Percentiles rank a stretch among this genome's conserved stretches.
These are phyloP conservation scores for Emydocephalus ijimae DNA, from an alignment of 2,113 vertebrate genomes.

Conservation along the genomic window DNA sequence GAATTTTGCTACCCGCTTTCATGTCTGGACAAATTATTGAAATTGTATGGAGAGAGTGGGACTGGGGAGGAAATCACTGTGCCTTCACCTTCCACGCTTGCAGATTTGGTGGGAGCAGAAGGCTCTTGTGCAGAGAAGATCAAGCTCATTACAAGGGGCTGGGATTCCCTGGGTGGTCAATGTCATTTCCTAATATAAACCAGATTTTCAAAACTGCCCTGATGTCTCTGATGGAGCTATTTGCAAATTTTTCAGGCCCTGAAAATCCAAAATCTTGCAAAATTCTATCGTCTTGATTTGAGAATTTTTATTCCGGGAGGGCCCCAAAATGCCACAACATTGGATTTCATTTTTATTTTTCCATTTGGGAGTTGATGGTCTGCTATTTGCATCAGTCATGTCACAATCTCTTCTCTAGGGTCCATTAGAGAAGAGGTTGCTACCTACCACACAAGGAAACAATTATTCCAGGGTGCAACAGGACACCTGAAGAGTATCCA, in stretches of 20 bases:
- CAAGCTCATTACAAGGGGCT: background rate
- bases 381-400: background rate
- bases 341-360: background rate
- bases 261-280: background rate
- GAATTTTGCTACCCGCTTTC: background rate
- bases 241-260: background rate
- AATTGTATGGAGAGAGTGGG: background rate
- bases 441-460: background rate
- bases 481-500: background rate
- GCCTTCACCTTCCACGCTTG: background rate
- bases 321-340: background rate
- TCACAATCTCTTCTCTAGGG: background rate
- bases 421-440: background rate
- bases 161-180: background rate
- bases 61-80: fast-evolving
- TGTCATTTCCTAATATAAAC: background rate
- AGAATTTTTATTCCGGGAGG: background rate
- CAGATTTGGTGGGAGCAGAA: background rate
- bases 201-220: background rate
- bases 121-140: background rate
- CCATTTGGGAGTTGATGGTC: background rate
- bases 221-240: background rate
- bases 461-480: background rate
- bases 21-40: background rate
- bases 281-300: background rate